These are phyloP conservation scores for Catalaphyllia jardinei DNA, from an alignment of 64 coral and sea anemone species.

Conservation along the genomic window DNA sequence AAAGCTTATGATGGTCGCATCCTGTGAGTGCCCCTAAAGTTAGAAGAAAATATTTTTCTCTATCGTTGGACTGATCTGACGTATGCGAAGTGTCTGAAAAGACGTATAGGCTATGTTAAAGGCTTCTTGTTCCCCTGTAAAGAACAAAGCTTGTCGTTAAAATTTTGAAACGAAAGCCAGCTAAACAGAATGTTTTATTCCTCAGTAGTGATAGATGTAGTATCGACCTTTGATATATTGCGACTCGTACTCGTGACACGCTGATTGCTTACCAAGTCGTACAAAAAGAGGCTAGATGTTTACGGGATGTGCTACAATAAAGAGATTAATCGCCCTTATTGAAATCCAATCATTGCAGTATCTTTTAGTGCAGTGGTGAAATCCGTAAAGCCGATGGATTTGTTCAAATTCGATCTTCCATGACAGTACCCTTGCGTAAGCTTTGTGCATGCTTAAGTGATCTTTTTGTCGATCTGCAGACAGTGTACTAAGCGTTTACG, in stretches of 20 bases:
- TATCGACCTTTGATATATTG: slow-evolving; percentile 26
- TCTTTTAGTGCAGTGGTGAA: not conserved
- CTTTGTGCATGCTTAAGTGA: not conserved
- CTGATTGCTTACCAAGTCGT: not conserved
- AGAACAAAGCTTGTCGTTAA: not conserved
- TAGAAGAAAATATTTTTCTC: not conserved
- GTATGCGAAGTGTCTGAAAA: not conserved
- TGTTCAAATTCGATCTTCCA: not conserved
- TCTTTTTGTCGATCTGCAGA: not conserved
- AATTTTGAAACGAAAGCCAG: not conserved
- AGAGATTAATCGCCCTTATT: not conserved
- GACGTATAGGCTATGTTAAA: not conserved
- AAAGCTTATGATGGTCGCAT: not conserved
- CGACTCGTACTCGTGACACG: not conserved
- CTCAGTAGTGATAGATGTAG: no score
- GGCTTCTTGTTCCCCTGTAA: not conserved
- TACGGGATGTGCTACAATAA: not conserved
- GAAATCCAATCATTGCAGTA: not conserved
- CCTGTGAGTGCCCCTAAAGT: not conserved
- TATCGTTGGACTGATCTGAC: not conserved
- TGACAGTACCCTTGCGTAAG: not conserved
- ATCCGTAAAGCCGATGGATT: not conserved
- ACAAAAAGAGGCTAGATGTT: not conserved
- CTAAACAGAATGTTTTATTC: no score
- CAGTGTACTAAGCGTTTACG: not conserved